A percentile compares a stretch with the other conserved stretches of the same genome.
Evolutionary conservation across 1,140 invertebrate genomes (phyloP).

Genomic region (Drosophila navojoa): DNA sequence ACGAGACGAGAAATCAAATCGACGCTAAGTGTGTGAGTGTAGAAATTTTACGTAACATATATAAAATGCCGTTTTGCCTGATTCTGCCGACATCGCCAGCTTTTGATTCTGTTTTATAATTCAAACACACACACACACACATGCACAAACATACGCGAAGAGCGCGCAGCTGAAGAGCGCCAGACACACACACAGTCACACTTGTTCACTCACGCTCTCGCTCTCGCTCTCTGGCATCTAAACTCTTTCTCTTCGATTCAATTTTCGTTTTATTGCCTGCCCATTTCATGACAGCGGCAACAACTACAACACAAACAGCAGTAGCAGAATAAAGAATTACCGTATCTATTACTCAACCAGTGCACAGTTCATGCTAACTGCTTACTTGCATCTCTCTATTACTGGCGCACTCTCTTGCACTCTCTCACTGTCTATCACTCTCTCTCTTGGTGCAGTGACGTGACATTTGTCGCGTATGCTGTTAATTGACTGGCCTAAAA

Average conservation of each 20-base stretch:
- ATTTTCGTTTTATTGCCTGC: slow-evolving; percentile 39
- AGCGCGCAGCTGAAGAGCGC: slow-evolving; percentile 27
- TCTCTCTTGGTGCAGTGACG: slow-evolving; percentile 34
- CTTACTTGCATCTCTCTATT: slow-evolving; percentile 31
- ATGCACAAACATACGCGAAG: background rate
- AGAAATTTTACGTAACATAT: slow-evolving; percentile 54
- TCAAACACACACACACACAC: slow-evolving; percentile 39
- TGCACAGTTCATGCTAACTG: slow-evolving; percentile 22
- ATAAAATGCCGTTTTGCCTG: slow-evolving; percentile 53
- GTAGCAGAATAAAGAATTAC: slow-evolving; percentile 16
- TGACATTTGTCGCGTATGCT: slow-evolving; percentile 52
- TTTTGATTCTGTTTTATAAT: slow-evolving; percentile 83
- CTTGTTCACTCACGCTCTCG: background rate
- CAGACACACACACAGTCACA: background rate
- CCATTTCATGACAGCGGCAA: slow-evolving; percentile 45
- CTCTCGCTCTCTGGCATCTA: background rate
- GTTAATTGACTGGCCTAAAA: slow-evolving; percentile 49
- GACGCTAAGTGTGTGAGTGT: slow-evolving; percentile 21
- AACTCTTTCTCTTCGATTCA: slow-evolving; percentile 31
- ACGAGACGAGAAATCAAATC: slow-evolving; percentile 46
- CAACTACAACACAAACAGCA: background rate
- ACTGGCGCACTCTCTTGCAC: background rate
- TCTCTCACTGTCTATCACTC: background rate
- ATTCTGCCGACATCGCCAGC: slow-evolving; percentile 63
- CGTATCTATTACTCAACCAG: slow-evolving; percentile 52